Percentiles rank a stretch among this genome's conserved stretches.
These are phyloP conservation scores for Bucco capensis DNA, from an alignment of 2,113 vertebrate genomes.

Conservation along the genomic window DNA sequence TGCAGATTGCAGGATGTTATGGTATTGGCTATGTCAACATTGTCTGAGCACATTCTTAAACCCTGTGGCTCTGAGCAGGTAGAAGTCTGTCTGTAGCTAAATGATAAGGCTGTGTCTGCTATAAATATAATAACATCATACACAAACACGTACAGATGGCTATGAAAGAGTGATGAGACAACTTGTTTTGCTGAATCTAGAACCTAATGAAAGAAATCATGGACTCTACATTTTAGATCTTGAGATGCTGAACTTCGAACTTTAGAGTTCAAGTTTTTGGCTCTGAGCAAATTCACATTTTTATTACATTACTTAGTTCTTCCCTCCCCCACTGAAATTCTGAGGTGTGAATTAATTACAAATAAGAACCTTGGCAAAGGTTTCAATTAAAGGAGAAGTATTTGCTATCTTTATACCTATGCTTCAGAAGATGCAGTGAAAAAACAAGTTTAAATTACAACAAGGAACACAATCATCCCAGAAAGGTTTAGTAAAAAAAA, in stretches of 20 bases:
- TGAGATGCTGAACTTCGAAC: neutral
- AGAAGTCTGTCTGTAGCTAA: conserved; percentile 32
- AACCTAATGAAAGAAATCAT: conserved; percentile 16
- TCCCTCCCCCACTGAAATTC: neutral
- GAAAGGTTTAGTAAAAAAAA: neutral
- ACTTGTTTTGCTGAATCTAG: conserved; percentile 27
- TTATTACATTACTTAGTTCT: neutral
- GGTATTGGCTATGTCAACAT: neutral
- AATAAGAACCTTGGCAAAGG: neutral
- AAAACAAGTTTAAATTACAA: neutral
- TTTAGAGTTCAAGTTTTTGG: neutral
- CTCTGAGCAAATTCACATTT: neutral
- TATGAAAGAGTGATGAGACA: conserved; percentile 25
- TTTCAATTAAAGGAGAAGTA: neutral
- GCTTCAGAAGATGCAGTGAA: neutral
- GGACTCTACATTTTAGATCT: neutral
- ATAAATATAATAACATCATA: conserved; percentile 37
- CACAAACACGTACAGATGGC: neutral
- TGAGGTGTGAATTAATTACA: neutral
- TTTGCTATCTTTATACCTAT: neutral
- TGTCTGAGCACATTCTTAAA: conserved; percentile 8
- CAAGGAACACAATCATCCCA: neutral
- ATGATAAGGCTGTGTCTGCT: conserved; percentile 30
- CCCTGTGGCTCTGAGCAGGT: conserved; percentile 6
- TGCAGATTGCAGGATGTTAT: conserved; percentile 16